Conservation (phyloP, 2,888 invertebrate species). For the Oegoconia quadripuncta region DNA sequence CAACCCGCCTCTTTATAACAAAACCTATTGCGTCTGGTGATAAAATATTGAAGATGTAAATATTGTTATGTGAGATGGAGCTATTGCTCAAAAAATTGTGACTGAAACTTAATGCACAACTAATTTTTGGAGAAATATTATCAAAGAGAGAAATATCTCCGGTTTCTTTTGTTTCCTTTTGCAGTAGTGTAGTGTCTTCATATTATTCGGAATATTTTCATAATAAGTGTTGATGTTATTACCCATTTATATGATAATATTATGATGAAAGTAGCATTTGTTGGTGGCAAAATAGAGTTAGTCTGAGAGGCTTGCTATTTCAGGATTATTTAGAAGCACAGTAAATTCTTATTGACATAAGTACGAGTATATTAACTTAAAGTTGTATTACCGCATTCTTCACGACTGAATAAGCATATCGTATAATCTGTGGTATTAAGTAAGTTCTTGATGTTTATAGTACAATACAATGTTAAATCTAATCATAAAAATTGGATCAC, state of each 20-base stretch:
- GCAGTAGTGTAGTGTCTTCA: slow-evolving; percentile 28
- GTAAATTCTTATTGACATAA: slow-evolving; percentile 5
- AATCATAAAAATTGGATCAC: slow-evolving; percentile 20
- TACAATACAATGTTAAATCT: not conserved
- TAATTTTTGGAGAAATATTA: too few relatives aligned
- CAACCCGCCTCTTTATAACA: too few relatives aligned
- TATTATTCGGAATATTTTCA: slow-evolving; percentile 41
- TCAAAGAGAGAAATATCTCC: not conserved
- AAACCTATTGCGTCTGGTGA: too few relatives aligned
- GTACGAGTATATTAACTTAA: too few relatives aligned
- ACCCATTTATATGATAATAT: slow-evolving; percentile 48
- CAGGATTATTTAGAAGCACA: not conserved
- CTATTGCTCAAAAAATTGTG: too few relatives aligned
- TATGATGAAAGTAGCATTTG: slow-evolving; percentile 28
- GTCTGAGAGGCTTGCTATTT: not conserved
- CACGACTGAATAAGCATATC: too few relatives aligned
- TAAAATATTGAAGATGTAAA: too few relatives aligned
- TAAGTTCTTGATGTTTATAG: not conserved
- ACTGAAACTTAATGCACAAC: too few relatives aligned
- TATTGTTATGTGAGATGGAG: too few relatives aligned
- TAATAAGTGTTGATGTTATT: slow-evolving; percentile 38
- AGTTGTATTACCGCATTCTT: too few relatives aligned
- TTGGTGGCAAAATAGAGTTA: slow-evolving; percentile 9
- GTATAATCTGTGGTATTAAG: too few relatives aligned
- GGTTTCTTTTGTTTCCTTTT: not conserved